Conservation (phyloP, 2,113 vertebrate genomes). For the Myotis brandtii region DNA sequence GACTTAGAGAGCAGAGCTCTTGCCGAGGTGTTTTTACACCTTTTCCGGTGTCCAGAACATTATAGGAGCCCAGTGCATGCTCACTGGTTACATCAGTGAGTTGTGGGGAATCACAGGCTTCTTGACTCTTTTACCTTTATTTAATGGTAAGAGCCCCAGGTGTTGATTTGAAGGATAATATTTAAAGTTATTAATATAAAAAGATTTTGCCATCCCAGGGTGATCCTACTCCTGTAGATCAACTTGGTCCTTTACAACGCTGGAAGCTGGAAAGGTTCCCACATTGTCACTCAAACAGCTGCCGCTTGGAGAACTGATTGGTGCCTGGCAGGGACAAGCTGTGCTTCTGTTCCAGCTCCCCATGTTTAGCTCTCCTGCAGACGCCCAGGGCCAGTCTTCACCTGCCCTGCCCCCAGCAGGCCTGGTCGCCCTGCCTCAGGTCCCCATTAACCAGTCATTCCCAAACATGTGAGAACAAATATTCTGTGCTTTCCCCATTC, state of each 20-base stretch:
- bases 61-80: neutral
- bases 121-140: neutral
- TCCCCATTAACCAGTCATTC: neutral
- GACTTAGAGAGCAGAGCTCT: neutral
- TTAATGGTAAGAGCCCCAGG: neutral
- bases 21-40: neutral
- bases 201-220: neutral
- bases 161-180: neutral
- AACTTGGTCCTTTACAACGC: neutral
- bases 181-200: conserved; percentile 31
- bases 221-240: neutral
- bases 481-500: neutral
- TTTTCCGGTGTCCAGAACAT: neutral
- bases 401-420: neutral
- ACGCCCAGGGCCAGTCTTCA: neutral
- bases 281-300: neutral
- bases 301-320: conserved; percentile 43
- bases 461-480: neutral
- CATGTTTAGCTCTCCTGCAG: conserved; percentile 48
- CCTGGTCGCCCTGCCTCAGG: neutral
- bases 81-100: neutral
- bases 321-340: conserved; percentile 56
- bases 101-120: neutral
- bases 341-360: conserved; percentile 47
- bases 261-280: conserved; percentile 14